Evolutionary conservation across 2,113 vertebrate genomes (phyloP).

Genomic region (Phocoena phocoena): DNA sequence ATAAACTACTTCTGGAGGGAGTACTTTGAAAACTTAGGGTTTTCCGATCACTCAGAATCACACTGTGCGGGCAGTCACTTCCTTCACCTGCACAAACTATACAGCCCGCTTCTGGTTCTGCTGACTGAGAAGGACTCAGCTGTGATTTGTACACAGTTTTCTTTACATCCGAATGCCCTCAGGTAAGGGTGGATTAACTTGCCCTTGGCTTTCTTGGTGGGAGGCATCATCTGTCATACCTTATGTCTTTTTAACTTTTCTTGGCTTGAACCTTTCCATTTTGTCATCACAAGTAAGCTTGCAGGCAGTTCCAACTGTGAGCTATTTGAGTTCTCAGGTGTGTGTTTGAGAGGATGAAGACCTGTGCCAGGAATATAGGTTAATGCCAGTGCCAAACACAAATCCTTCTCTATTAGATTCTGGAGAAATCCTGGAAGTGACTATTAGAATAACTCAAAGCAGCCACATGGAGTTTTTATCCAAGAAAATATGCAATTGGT

Average conservation of each 20-base stretch:
- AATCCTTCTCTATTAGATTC: slow-evolving; percentile 56
- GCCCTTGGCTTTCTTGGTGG: slow-evolving; percentile 59
- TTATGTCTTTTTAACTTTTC: slow-evolving; percentile 78
- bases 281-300: slow-evolving; percentile 74
- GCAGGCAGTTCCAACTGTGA: slow-evolving; percentile 75
- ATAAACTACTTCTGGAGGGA: slow-evolving; percentile 22
- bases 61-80: not conserved
- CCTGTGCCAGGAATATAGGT: slow-evolving; percentile 74
- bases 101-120: not conserved
- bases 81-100: not conserved
- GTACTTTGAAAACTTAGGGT: not conserved
- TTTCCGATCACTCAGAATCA: not conserved
- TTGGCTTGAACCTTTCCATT: slow-evolving; percentile 77
- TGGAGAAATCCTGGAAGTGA: slow-evolving; percentile 50
- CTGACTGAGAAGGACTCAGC: not conserved
- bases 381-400: slow-evolving; percentile 68
- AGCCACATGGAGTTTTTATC: not conserved
- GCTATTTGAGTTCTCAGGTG: slow-evolving; percentile 78
- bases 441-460: slow-evolving; percentile 36
- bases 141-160: slow-evolving; percentile 37
- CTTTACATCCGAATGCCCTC: slow-evolving; percentile 32
- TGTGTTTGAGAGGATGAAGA: slow-evolving; percentile 67
- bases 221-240: slow-evolving; percentile 75
- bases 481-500: not conserved
- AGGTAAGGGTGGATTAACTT: slow-evolving; percentile 65